Evolutionary conservation across 30 jellyfish, hydroid and myxozoan species (phyloP).

Genomic region (Mastigias papua): DNA sequence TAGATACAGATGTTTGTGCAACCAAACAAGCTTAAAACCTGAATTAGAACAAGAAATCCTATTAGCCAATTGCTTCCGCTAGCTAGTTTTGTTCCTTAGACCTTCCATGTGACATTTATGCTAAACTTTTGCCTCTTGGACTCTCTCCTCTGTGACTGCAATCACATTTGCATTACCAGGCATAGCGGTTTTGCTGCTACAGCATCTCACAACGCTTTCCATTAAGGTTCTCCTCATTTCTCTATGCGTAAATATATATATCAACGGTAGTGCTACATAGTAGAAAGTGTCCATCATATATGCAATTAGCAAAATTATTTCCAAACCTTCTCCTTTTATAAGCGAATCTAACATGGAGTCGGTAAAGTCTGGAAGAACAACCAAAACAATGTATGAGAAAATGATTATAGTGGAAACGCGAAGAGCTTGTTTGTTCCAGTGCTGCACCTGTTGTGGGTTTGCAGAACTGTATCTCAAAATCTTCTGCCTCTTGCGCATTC

Average conservation of each 20-base stretch:
- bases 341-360: no score
- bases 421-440: no score
- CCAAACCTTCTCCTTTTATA: no score
- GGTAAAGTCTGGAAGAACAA: no score
- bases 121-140: not conserved
- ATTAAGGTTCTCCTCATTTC: not conserved
- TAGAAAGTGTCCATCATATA: not conserved
- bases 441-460: no score
- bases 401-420: no score
- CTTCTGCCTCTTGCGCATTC: no score
- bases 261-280: not conserved
- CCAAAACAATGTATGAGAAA: no score
- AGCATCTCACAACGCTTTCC: not conserved
- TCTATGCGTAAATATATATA: not conserved
- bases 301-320: no score
- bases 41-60: not conserved
- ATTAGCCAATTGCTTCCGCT: not conserved
- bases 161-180: not conserved
- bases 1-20: no score
- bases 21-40: no score
- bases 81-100: not conserved
- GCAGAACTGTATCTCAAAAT: no score
- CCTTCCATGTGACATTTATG: not conserved
- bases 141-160: not conserved
- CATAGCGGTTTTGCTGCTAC: not conserved